Evolutionary conservation across 2,113 vertebrate species (phyloP).

Genomic region (Sigmodon hispidus): DNA sequence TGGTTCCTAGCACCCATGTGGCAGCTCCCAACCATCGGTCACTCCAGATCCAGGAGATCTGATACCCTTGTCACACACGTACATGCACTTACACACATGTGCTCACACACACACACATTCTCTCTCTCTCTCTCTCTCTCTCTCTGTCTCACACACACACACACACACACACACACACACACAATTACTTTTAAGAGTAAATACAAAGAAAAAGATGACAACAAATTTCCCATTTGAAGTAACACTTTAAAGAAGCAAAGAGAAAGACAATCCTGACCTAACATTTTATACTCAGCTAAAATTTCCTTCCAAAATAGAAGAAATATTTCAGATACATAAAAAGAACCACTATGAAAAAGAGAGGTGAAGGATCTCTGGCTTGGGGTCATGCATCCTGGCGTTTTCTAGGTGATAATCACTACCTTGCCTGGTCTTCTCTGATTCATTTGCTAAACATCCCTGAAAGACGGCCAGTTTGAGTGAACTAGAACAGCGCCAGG

Average conservation of each 20-base stretch:
- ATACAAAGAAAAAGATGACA: neutral
- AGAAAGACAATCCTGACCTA: neutral
- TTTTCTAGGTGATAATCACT: neutral
- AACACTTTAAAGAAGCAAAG: neutral
- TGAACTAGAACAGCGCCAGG: neutral
- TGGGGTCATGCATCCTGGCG: neutral
- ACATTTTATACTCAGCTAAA: neutral
- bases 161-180: no score
- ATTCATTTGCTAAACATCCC: neutral
- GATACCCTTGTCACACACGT: neutral
- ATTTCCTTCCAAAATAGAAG: neutral
- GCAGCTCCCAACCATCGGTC: neutral
- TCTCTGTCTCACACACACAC: no score
- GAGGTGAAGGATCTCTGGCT: neutral
- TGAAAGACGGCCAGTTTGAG: no score
- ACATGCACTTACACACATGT: no score
- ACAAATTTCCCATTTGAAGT: neutral
- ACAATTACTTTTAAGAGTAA: neutral
- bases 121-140: no score
- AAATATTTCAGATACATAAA: neutral
- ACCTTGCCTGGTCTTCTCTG: neutral
- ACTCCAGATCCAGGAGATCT: neutral
- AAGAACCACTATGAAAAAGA: neutral
- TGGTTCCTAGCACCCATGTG: neutral
- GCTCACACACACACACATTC: no score